phyloP scores from a whole-genome alignment of 2,797 vertebrate species.

The Tokudaia muenninki region DNA sequence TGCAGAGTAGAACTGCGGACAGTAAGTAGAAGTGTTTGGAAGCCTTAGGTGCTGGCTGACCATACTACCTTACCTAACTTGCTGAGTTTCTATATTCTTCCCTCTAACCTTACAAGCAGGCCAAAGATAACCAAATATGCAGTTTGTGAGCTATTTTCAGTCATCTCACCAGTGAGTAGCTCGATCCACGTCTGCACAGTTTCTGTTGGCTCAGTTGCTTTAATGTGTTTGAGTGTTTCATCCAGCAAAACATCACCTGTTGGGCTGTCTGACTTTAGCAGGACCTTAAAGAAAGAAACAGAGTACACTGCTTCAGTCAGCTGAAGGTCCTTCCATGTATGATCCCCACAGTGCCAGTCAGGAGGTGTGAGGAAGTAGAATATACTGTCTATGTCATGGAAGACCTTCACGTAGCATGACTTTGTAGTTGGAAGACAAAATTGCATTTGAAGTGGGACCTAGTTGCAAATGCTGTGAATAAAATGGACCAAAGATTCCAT shows the following conservation, averaged over 20 bases:
- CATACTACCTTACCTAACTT: not conserved
- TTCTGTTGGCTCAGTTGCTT: conserved; percentile 89
- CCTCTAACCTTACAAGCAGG: not conserved
- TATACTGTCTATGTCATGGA: conserved; percentile 1
- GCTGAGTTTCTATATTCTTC: conserved; percentile 20
- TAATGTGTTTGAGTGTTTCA: conserved; percentile 92
- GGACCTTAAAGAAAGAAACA: conserved; percentile 86
- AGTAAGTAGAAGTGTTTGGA: conserved; percentile 11
- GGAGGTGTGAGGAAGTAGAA: not conserved
- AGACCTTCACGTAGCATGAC: conserved; percentile 19
- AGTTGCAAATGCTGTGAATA: conserved; percentile 1
- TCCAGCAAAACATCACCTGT: conserved; percentile 92
- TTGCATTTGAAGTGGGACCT: not conserved
- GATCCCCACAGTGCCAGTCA: not conserved
- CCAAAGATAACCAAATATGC: conserved; percentile 33
- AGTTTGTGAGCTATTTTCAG: not conserved
- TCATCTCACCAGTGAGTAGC: conserved; percentile 90
- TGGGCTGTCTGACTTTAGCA: conserved; percentile 89
- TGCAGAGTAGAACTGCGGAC: not conserved
- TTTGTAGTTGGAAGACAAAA: conserved; percentile 15
- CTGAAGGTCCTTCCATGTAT: conserved; percentile 21
- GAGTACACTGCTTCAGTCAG: conserved; percentile 33
- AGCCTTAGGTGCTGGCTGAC: not conserved
- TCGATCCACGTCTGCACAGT: conserved; percentile 92
- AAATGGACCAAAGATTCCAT: conserved; percentile 17